Evolutionary conservation across 2,797 vertebrate species (phyloP).

Genomic region (Bradypus variegatus): DNA sequence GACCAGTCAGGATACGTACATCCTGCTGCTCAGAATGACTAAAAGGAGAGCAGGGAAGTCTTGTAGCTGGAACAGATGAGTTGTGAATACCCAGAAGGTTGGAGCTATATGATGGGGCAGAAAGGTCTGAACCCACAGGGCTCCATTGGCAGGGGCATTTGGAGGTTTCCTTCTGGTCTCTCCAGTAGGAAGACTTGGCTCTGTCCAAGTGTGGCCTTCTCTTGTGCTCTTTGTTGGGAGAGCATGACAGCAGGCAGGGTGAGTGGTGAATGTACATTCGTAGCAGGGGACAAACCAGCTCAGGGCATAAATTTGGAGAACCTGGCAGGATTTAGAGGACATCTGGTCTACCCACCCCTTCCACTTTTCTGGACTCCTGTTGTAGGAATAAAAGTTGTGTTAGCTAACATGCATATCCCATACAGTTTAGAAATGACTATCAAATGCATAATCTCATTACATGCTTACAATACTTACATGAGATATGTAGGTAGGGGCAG

Average conservation of each 20-base stretch:
- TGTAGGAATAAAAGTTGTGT: background rate
- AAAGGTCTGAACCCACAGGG: background rate
- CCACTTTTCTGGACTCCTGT: background rate
- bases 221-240: background rate
- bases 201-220: background rate
- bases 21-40: too few species aligned
- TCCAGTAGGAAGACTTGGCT: background rate
- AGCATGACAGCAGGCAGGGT: background rate
- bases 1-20: rapidly evolving
- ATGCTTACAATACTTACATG: background rate
- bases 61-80: background rate
- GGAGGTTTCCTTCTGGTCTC: background rate
- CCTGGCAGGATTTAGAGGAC: background rate
- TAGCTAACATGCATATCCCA: background rate
- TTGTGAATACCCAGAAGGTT: background rate
- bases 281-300: rapidly evolving
- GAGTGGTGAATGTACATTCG: background rate
- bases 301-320: background rate
- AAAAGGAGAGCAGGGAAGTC: background rate
- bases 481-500: background rate
- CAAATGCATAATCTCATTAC: background rate
- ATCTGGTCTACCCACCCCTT: background rate
- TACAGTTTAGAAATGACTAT: background rate
- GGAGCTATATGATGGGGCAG: background rate
- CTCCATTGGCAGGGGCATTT: background rate